Evolutionary conservation across 1,140 invertebrate species (phyloP), one percentile per base, ranked within the genome.

Genomic region (Cydia pomonella): DNA sequence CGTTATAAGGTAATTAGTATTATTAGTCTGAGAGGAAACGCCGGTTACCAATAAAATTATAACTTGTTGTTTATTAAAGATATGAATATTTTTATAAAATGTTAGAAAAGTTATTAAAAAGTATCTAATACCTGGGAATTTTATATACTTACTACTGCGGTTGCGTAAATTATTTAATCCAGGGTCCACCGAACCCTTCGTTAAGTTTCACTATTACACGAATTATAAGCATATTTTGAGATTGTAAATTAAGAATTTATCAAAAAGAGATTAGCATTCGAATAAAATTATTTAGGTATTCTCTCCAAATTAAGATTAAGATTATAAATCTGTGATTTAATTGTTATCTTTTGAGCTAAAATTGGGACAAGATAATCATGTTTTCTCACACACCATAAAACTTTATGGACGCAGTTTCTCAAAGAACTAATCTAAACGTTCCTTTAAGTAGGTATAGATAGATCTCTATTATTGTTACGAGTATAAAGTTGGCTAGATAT

Each of bases 41-140:
- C 90, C 88, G 91, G 91, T 93, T 93, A 93, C 91, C 91, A 93
- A 89, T 92, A 92, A 88, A 92, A 86, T 85, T 91, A 91, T 91
- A 87, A 91, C 85, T 92, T 93, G 91, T 93, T 93, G 89, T 86
- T 93, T 91, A 92, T 92, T 93, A 88, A 92, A 87, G 82, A 92
- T 92, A 87, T 87, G 87, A 89, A 89, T 87, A 87, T 85, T 88
- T 89, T 90, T 86, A 91, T 89, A 83, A 89, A 90, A 87, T 92
- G 91, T 91, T 92, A 89, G 85, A 87, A 87, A 89, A 90, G 75
- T 90, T 90, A 83, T 87, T 85, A 84, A 82, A 86, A 90, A 90
- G 82, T 82, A 84, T 85, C 72, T 85, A 83, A 90, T 86, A 81
- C 74, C 78, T 81, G 82, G 81, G 86, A 88, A 85, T 86, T 87